Base-by-base conservation (phyloP, 2,113 vertebrate species). In the Phocoena phocoena region DNA sequence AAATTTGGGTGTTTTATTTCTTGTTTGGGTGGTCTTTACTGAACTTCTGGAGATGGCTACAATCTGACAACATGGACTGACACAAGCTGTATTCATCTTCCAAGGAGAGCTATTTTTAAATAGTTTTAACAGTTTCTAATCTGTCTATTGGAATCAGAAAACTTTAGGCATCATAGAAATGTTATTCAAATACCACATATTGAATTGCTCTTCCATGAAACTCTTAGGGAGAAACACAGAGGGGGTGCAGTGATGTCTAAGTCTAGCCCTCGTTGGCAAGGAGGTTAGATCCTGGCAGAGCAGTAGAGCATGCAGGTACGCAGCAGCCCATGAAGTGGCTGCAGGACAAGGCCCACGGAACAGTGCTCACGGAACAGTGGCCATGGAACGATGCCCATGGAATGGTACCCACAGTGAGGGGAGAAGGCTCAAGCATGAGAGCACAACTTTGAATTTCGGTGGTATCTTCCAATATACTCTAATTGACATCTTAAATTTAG, bases 391-490 rank as follows among this genome's bases (percentile, higher is more conserved):
- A 20, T 3, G n/a, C 44, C 38, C 38, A 18, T 0, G 4, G 36
- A 53, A 14, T 8, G 6, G 14, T 1, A 26, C 26, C 38, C 73
- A 6, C 2, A 0, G 28, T 0, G 4, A 23, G 33, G 50, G 38
- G 79, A 50, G 74, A 31, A 26, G 81, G 13, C 8, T 28, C 18
- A 8, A 3, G 28, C 0, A 0, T 26, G 44, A 80, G 26, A 12
- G 20, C 18, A 8, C 0, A 41, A 28, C 60, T 85, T 76, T 20
- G 33, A 47, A 28, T 47, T 77, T 65, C 15, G 8, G 88, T 41
- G 63, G 25, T 25, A 38, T 82, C 71, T 87, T 89, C 79, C 53
- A 31, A 36, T 50, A 38, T 5, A 12, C 36, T 71, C 28, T 18
- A 41, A 15, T 0, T 10, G 71, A 33, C 38, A 28, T 33, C n/a